A percentile compares a stretch with the other conserved stretches of the same genome.
phyloP scores from a whole-genome alignment of 2,888 invertebrate genomes.

The Tipula helvola region DNA sequence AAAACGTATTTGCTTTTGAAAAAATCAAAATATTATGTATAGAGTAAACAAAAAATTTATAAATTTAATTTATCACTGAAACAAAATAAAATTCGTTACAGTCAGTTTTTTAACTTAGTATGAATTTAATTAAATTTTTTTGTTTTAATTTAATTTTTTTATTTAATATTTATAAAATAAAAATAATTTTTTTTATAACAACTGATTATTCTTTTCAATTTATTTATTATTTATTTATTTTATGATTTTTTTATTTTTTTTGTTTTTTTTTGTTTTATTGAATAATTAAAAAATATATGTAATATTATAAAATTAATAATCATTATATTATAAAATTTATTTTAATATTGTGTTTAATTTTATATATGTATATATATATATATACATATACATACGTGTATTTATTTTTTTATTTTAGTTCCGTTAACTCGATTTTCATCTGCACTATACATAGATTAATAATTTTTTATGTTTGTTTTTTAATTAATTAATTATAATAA shows the following conservation, averaged over 20 bases:
- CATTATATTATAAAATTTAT: conserved; percentile 5
- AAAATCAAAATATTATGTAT: not conserved
- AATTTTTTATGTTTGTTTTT: not conserved
- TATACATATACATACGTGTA: not conserved
- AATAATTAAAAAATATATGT: not conserved
- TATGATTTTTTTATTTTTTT: not conserved
- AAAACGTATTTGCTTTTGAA: not conserved
- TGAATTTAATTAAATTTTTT: not conserved
- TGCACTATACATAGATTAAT: not conserved
- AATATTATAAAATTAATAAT: not conserved
- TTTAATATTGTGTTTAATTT: not conserved
- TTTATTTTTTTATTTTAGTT: not conserved
- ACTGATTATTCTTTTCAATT: not conserved
- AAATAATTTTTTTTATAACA: not conserved
- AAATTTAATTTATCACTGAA: not conserved
- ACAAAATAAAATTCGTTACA: not conserved
- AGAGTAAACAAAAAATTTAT: not conserved
- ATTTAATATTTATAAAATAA: not conserved
- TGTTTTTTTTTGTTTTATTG: not conserved
- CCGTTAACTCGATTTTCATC: conserved; percentile 6
- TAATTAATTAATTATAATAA: not conserved
- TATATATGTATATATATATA: not conserved
- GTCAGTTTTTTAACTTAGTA: not conserved
- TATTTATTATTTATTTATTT: not conserved
- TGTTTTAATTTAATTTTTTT: not conserved